Evolutionary conservation across 1,140 invertebrate species (phyloP), one percentile per base, ranked within the genome.

Genomic region (Habropoda laboriosa): DNA sequence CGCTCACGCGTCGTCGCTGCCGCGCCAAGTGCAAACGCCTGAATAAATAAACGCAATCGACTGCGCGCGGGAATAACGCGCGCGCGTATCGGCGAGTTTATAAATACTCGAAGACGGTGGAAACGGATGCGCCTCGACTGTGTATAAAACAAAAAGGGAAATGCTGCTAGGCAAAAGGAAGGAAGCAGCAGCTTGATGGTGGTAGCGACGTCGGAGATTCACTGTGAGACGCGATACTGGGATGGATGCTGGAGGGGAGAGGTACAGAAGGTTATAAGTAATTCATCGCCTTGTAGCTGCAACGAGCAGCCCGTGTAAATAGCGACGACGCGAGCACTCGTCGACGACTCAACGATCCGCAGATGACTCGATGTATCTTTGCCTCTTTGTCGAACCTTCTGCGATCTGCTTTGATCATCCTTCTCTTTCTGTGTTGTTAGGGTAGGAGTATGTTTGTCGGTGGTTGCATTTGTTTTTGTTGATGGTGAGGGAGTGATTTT

Each of bases 271-370:
- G 79, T 63, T 73, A 73, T 85, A 84, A 86, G 72, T 86, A 86
- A 86, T 85, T 86, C 83, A 86, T 86, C 68, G 74, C 63, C 58
- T 78, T 30, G 78, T 77, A 84, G 81, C 68, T 70, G 53, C 40
- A 40, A 27, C 60, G 49, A 57, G 70, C 30, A 32, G 57, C 38
- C 64, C 47, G 73, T 76, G 76, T 83, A 83, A 85, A 83, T 84
- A 64, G 60, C 68, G 63, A 63, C 71, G 78, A 75, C 49, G 70
- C 32, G 53, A 63, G 49, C 45, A 49, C 64, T 53, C 49, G 45
- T 30, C 61, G 51, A 13, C 63, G 47, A 30, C 35, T 40, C 61
- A 27, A 18, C n/a, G 60, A 61, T 61, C 8, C 63, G 63, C 21
- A 4, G 30, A 18, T 47, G 42, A 32, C 42, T 47, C 27, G 63